Percentiles rank a stretch among this genome's conserved stretches.
Evolutionary conservation across 2,888 invertebrate genomes (phyloP).

Genomic region (Penaeus monodon): DNA sequence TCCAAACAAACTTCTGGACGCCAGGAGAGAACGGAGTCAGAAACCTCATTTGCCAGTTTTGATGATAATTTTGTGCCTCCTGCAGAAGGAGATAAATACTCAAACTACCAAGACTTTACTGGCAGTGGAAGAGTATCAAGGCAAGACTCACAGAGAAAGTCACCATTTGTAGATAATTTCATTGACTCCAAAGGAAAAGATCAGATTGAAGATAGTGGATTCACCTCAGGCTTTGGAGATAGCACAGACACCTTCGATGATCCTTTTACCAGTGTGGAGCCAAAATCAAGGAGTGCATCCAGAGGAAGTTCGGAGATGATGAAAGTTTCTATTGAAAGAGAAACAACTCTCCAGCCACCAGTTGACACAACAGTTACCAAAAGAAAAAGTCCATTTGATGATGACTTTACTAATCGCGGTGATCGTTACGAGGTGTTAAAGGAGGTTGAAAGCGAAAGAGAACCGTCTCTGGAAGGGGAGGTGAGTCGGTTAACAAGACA

Average conservation of each 20-base stretch:
- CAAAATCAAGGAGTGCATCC: conserved; percentile 45
- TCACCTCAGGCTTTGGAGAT: conserved; percentile 43
- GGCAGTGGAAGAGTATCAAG: conserved; percentile 27
- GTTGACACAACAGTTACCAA: conserved; percentile 33
- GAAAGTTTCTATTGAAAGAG: conserved; percentile 38
- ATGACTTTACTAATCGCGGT: conserved; percentile 59
- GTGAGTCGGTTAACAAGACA: conserved; percentile 57
- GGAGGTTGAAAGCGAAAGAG: conserved; percentile 63
- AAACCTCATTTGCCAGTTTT: conserved; percentile 59
- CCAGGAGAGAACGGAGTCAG: conserved; percentile 35
- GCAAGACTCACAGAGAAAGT: conserved; percentile 49
- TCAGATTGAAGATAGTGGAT: conserved; percentile 50
- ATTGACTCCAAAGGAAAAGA: conserved; percentile 43
- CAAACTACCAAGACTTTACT: conserved; percentile 45
- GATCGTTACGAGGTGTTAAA: conserved; percentile 63
- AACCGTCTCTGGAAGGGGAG: conserved; percentile 57
- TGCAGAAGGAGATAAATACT: conserved; percentile 47
- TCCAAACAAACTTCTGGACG: conserved; percentile 34
- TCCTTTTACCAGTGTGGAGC: conserved; percentile 49
- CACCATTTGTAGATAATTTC: conserved; percentile 63
- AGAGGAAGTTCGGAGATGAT: conserved; percentile 34
- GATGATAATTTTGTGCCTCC: conserved; percentile 64
- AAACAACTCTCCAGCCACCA: conserved; percentile 47
- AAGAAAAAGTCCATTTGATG: conserved; percentile 64
- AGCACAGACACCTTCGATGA: conserved; percentile 60